phyloP scores from a whole-genome alignment of 2,888 invertebrate species.

The Agapostemon virescens region DNA sequence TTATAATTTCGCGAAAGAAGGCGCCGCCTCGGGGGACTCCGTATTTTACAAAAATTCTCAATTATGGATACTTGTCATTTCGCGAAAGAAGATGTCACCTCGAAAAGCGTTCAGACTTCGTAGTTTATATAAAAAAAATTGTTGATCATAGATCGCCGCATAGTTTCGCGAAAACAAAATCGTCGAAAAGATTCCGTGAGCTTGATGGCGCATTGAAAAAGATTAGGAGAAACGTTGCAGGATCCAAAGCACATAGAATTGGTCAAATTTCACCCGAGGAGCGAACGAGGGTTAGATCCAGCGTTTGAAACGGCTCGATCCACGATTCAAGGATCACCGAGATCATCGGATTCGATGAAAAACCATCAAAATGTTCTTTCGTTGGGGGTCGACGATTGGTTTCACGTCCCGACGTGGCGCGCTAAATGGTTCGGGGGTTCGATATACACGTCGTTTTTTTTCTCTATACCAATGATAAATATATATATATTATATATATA shows the following conservation, averaged over 20 bases:
- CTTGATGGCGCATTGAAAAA: not conserved
- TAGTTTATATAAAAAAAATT: too few relatives aligned
- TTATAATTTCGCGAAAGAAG: too few relatives aligned
- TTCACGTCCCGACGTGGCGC: slow-evolving; percentile 27
- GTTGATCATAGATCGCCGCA: not conserved
- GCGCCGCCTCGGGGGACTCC: too few relatives aligned
- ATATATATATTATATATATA: slow-evolving; percentile 41
- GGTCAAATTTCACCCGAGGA: slow-evolving; percentile 5
- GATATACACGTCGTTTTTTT: slow-evolving; percentile 48
- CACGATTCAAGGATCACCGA: not conserved
- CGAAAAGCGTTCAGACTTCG: too few relatives aligned
- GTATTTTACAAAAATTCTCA: too few relatives aligned
- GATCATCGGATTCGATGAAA: not conserved
- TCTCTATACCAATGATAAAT: slow-evolving; percentile 54
- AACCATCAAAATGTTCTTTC: slow-evolving; percentile 34
- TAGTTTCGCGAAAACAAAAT: not conserved
- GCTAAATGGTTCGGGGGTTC: slow-evolving; percentile 51
- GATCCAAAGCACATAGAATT: not conserved
- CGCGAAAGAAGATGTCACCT: too few relatives aligned
- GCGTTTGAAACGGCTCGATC: not conserved
- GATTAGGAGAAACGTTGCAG: not conserved
- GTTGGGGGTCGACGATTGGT: slow-evolving; percentile 1
- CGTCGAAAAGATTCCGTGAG: not conserved
- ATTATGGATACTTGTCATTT: too few relatives aligned
- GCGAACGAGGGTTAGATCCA: slow-evolving; percentile 1